Evolutionary conservation across 1,140 invertebrate species (phyloP).

Genomic region (Bombus vancouverensis): DNA sequence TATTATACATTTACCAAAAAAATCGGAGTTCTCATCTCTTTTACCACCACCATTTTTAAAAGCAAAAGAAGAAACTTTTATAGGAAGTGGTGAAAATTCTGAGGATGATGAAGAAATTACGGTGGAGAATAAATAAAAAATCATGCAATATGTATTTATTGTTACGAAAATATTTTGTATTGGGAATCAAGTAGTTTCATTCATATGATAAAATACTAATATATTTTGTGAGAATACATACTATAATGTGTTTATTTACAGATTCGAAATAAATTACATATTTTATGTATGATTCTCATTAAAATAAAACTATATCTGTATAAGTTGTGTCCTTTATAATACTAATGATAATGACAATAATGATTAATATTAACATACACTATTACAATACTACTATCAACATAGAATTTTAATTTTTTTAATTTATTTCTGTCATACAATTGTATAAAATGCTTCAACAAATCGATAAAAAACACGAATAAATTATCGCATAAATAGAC

Average conservation of each 20-base stretch:
- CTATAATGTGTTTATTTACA: slow-evolving; percentile 40
- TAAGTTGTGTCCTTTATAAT: not conserved
- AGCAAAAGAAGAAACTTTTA: slow-evolving; percentile 75
- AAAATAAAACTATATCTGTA: slow-evolving; percentile 15
- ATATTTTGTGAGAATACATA: not conserved
- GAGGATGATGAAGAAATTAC: slow-evolving; percentile 68
- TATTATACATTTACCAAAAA: slow-evolving; percentile 22
- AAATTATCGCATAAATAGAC: slow-evolving; percentile 48
- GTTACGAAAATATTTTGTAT: not conserved
- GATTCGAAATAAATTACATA: slow-evolving; percentile 23
- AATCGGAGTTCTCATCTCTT: slow-evolving; percentile 7
- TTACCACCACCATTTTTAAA: slow-evolving; percentile 58
- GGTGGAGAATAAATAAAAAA: not conserved
- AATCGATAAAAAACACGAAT: slow-evolving; percentile 13
- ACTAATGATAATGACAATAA: slow-evolving; percentile 11
- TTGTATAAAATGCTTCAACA: slow-evolving; percentile 23
- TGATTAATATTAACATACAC: not conserved
- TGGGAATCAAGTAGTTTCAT: not conserved
- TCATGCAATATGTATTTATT: not conserved
- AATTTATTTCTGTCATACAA: slow-evolving; percentile 12
- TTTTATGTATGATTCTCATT: not conserved
- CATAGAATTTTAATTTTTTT: slow-evolving; percentile 1
- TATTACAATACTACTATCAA: slow-evolving; percentile 20
- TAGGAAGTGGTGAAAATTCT: slow-evolving; percentile 79
- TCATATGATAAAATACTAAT: not conserved